Evolutionary conservation across 2,888 invertebrate species (phyloP), one percentile per base, ranked within the genome.

Genomic region (Hylaea fasciaria): DNA sequence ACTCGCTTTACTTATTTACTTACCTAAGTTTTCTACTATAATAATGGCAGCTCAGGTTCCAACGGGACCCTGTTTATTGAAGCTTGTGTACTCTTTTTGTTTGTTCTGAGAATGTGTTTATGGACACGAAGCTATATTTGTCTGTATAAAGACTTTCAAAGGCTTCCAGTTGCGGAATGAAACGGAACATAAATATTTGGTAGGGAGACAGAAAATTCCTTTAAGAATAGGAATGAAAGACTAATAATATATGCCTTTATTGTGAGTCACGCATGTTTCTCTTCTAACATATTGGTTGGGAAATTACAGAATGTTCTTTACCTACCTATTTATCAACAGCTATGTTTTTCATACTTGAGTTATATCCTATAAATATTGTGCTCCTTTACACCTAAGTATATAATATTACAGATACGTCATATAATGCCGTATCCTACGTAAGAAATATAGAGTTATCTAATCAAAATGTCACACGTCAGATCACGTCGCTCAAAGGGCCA

Each of bases 131-230:
- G 59, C 53, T 32, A 54, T 56, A 58, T 64, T 52, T 32, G 56
- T 49, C 54, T 56, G 44, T 61, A 52, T 56, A 39, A 57, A 56
- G 58, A 57, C 60, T 61, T 56, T 50, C 64, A 64, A 65, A 61
- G 62, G 54, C 58, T 63, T 63, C 17, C 48, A 47, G 48, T 59
- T 64, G 54, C 59, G 55, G 48, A 60, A 47, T 58, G 62, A 64
- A 72, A 65, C 68, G 66, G 65, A 68, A 69, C 73, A 70, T 70
- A 77, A 75, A 77, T 74, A 77, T 76, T 75, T 72, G 69, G 65
- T 57, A 64, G 64, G 63, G 16, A 16, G 11, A 11, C 37, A 48
- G 65, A 28, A 37, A 9, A 32, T 32, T 32, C 3, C 3, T 32
- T 4, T 32, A 32, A 32, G 22, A 22, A 5, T 22, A 22, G 22